Base-by-base conservation (phyloP, 2,113 vertebrate genomes). In the Nibea albiflora region DNA sequence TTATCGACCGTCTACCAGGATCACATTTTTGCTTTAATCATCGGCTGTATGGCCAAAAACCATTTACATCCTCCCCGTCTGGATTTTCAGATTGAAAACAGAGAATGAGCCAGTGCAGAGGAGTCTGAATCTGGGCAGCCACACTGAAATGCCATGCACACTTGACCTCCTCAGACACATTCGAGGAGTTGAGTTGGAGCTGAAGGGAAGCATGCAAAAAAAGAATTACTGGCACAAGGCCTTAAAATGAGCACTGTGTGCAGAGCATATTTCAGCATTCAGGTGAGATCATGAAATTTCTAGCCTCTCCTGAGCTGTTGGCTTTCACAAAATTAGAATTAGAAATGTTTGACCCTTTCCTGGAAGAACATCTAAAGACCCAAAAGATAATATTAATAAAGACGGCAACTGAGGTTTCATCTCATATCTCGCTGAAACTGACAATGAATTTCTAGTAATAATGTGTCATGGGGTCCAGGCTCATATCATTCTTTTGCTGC, bases 11-110 rank as follows among this genome's bases (percentile, higher is more conserved):
- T 73, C 68, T 56, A 64, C 60, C 53, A 67, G 57, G 22, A 78
- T 85, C 46, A 54, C 46, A 70, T 62, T 74, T 85, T 83, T 54
- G 42, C 77, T 83, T 81, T 62, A 83, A 74, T 85, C 76, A 78
- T 64, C 49, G 24, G 17, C 26, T 65, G n/a, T 58, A 66, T 5
- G 39, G 35, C 50, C 56, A 65, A 61, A 83, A 77, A 39, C 50
- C 76, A 77, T 80, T 85, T 56, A 80, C 80, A 87, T 83, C 52
- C 64, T 49, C 17, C 24, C 4, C 10, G 65, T 52, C 70, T 64
- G 77, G 24, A 75, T 75, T 61, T 82, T 74, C 31, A 67, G 65
- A 70, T 73, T 81, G 46, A 58, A 86, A 68, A 54, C 75, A 49
- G 11, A 46, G 81, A 79, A 58, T 60, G 60, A 76, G 73, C 28